Conservation (phyloP, 2,888 invertebrate genomes). For the Scaeva pyrastri region DNA sequence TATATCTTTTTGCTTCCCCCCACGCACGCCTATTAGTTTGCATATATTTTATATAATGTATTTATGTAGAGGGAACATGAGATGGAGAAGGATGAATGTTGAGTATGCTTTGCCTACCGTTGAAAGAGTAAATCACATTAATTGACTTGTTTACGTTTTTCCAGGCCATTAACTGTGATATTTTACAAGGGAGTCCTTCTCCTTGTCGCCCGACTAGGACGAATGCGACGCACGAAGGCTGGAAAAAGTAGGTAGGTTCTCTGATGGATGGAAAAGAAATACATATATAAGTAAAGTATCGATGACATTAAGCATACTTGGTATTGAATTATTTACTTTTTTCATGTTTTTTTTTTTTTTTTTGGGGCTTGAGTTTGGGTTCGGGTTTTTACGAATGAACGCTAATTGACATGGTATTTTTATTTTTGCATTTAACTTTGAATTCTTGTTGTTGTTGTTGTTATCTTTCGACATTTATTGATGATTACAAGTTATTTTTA, state of each 20-base stretch:
- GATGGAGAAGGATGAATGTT: constrained; percentile 3
- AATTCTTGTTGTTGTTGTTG: neutral
- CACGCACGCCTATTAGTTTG: constrained; percentile 6
- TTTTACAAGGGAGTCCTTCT: constrained; percentile 4
- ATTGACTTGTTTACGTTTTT: constrained; percentile 70
- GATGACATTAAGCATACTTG: constrained; percentile 22
- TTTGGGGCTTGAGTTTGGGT: neutral
- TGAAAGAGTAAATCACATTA: constrained; percentile 65
- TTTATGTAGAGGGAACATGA: neutral
- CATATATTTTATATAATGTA: neutral
- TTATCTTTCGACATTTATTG: neutral
- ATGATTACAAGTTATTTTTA: too few species aligned
- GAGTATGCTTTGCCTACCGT: constrained; percentile 14
- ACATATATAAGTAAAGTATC: neutral
- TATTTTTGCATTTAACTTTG: neutral
- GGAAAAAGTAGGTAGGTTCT: neutral
- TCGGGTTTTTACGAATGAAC: neutral
- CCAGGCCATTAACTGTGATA: constrained; percentile 47
- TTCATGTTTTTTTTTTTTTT: constrained; percentile 9
- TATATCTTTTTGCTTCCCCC: neutral
- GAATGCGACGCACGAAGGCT: neutral
- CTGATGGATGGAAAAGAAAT: constrained; percentile 28
- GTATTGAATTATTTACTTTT: constrained; percentile 42
- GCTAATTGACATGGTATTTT: constrained; percentile 15
- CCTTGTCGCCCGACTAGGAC: neutral